Evolutionary conservation across 92 coral and sea anemone species (phyloP).

Genomic region (Pocillopora grandis): DNA sequence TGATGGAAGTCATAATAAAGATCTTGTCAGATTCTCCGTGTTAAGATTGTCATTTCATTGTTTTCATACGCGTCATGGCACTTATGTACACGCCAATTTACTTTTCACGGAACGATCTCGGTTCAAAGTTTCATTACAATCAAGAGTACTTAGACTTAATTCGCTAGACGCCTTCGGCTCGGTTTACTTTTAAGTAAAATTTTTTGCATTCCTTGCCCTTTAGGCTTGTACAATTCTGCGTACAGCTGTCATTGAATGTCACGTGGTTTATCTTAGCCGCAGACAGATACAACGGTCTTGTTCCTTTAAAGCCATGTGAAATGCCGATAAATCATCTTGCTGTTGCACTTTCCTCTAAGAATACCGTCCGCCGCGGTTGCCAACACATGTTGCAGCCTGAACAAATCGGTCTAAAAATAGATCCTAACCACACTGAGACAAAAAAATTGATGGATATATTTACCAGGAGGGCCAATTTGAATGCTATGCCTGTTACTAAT

Average conservation of each 20-base stretch:
- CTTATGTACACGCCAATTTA: slow-evolving; percentile 2
- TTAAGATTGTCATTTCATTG: not conserved
- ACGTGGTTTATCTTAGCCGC: slow-evolving; percentile 13
- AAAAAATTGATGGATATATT: not conserved
- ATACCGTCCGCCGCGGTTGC: not conserved
- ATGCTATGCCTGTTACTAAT: not conserved
- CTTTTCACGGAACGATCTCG: not conserved
- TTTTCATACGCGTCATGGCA: not conserved
- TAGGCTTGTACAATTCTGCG: not conserved
- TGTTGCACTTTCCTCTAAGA: not conserved
- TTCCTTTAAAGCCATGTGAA: too few relatives aligned
- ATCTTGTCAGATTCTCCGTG: slow-evolving; percentile 11
- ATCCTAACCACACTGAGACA: too few relatives aligned
- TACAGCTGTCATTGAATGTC: slow-evolving; percentile 9
- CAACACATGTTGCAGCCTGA: not conserved
- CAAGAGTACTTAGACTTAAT: not conserved
- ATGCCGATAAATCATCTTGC: not conserved
- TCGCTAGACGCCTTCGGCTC: slow-evolving; percentile 6
- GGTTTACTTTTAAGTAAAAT: slow-evolving; percentile 8
- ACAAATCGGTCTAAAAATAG: slow-evolving; percentile 12
- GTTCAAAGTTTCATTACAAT: not conserved
- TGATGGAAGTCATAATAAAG: not conserved
- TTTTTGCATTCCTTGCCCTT: slow-evolving; percentile 20
- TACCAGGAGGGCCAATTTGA: not conserved
- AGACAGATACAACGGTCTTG: not conserved